Evolutionary conservation across 2,888 invertebrate genomes (phyloP), one percentile per base, ranked within the genome.

Genomic region (Blera fallax): DNA sequence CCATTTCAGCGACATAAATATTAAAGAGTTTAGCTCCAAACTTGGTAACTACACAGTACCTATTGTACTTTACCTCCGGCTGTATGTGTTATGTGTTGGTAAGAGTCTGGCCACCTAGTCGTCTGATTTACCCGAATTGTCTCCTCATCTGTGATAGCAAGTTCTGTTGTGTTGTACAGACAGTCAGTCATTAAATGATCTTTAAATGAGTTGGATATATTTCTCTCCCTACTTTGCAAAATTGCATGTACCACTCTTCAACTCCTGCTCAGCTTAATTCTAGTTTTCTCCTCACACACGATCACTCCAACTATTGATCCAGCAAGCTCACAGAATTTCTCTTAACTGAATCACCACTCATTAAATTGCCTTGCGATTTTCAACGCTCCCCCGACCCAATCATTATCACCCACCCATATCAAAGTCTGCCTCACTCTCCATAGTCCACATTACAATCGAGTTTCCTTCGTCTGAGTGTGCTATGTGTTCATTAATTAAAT

Each of bases 401-500:
- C 48, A 21, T 14, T 14, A 40, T 40, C 45, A 27, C 50, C 27
- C 11, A 21, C 24, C 21, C 50, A n/a, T 0, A 5, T 10, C 2
- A 21, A 0, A 6, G 24, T 24, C 24, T 16, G 11, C 50, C 21
- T n/a, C 48, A 32, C 29, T 45, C 54, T n/a, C 54, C 29, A 14
- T 14, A 62, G 32, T 16, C 52, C 60, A 27, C 60, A 34, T 70
- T 54, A 45, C 54, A 72, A 65, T 73, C 3, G 8, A 48, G 37
- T 34, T 65, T 32, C 50, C 32, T 27, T n/a, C 43, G 43, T 74
- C 27, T 21, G 40, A 34, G 43, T 79, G 24, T 18, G 54, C 60
- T 73, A 32, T 67, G 54, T 37, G 78, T n/a, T 74, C 56, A 74
- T 79, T 78, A 83, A 78, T 73, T 56, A 74, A 32, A 70, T 50